Conservation (phyloP, 2,888 invertebrate species). For the Drosophila subsilvestris region DNA sequence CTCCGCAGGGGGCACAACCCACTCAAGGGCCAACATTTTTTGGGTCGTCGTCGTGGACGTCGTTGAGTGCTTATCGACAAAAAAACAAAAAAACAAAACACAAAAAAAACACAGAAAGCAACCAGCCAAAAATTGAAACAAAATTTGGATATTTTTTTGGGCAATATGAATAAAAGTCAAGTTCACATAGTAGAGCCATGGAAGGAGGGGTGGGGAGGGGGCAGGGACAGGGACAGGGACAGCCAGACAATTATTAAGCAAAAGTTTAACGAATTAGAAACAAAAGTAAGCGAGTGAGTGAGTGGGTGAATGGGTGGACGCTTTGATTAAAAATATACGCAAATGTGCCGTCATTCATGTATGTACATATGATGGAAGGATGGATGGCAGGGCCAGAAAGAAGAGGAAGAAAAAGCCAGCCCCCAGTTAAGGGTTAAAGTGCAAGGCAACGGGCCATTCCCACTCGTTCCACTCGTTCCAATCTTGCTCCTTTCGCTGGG, state of each 20-base stretch:
- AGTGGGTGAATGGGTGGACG: conserved; percentile 42
- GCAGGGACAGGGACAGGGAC: conserved; percentile 29
- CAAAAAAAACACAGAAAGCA: not conserved
- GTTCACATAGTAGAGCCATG: conserved; percentile 28
- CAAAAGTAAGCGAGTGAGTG: conserved; percentile 42
- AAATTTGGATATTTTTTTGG: conserved; percentile 31
- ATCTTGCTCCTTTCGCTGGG: conserved; percentile 26
- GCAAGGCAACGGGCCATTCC: not conserved
- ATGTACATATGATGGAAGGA: not conserved
- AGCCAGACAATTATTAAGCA: conserved; percentile 80
- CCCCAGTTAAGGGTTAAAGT: conserved; percentile 23
- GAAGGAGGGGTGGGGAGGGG: not conserved
- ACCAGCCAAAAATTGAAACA: conserved; percentile 36
- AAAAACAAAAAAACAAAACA: conserved; percentile 28
- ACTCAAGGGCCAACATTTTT: conserved; percentile 50
- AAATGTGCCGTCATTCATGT: conserved; percentile 12
- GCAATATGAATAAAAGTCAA: conserved; percentile 76
- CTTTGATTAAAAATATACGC: conserved; percentile 63
- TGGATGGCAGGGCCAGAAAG: not conserved
- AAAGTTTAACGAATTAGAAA: conserved; percentile 81
- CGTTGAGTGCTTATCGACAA: conserved; percentile 60
- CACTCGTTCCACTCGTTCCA: not conserved
- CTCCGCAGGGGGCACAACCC: not conserved
- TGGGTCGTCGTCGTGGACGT: conserved; percentile 50
- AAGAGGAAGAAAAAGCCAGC: not conserved